Conservation (phyloP, 2,113 vertebrate species). For the Petrocephalus microphthalmus region DNA sequence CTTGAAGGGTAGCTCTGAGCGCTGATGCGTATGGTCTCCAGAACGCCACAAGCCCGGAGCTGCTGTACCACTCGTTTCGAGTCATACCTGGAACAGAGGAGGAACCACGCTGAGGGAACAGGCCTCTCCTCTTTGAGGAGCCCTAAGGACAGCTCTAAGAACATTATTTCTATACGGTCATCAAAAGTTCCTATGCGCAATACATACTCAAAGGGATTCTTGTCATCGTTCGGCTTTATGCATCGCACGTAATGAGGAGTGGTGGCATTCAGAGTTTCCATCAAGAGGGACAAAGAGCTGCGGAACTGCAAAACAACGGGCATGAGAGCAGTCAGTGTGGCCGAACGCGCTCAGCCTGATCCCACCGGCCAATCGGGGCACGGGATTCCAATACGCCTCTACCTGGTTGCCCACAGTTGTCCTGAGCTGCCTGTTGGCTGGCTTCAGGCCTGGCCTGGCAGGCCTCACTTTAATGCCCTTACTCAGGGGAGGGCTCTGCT, state of each 20-base stretch:
- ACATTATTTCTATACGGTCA: neutral
- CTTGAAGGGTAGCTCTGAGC: conserved; percentile 94
- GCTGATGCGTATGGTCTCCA: conserved; percentile 92
- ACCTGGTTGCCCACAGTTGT: conserved; percentile 90
- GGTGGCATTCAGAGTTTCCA: conserved; percentile 89
- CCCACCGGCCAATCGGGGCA: neutral
- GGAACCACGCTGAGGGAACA: neutral
- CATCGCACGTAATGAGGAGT: conserved; percentile 95
- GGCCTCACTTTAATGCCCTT: conserved; percentile 72
- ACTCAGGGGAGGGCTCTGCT: conserved; percentile 41
- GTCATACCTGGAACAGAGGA: conserved; percentile 69
- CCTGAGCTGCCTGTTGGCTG: conserved; percentile 79
- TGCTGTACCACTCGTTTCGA: conserved; percentile 86
- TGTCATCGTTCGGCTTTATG: conserved; percentile 94
- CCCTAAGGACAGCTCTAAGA: neutral
- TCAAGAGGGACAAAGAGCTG: conserved; percentile 82
- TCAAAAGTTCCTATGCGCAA: neutral
- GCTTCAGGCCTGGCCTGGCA: conserved; percentile 72
- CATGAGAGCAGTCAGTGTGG: neutral
- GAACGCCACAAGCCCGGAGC: conserved; percentile 86
- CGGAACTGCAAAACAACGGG: conserved; percentile 66
- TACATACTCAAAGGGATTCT: conserved; percentile 88
- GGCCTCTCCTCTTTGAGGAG: neutral
- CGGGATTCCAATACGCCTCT: neutral
- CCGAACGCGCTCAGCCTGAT: neutral